These are phyloP conservation scores for Deilephila elpenor DNA, from an alignment of 2,888 invertebrate species.

Conservation along the genomic window DNA sequence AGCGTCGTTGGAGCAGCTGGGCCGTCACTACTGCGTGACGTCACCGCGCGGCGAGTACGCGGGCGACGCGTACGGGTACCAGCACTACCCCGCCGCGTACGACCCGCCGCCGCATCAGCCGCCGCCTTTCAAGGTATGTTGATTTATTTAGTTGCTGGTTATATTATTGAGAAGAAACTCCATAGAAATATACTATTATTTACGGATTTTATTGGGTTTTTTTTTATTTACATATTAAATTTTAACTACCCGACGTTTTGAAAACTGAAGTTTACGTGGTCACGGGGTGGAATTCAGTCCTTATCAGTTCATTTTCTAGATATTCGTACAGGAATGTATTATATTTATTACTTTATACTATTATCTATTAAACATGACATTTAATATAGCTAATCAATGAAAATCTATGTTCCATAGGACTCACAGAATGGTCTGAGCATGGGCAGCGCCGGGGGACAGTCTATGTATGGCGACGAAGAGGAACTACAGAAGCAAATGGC, in stretches of 20 bases:
- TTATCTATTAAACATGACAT: no score
- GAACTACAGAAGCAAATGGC: constrained; percentile 90
- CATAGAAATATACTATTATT: no score
- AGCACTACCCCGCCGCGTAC: constrained; percentile 75
- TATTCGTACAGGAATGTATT: no score
- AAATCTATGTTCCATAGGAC: constrained; percentile 59
- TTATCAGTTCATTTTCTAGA: no score
- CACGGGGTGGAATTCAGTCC: no score
- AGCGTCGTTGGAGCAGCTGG: constrained; percentile 76
- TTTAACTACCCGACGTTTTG: no score
- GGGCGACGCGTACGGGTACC: constrained; percentile 76
- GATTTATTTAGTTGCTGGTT: not conserved
- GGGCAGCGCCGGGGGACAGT: constrained; percentile 83
- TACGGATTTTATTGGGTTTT: no score
- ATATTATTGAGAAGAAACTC: not conserved
- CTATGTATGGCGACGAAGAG: constrained; percentile 89
- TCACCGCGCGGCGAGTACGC: constrained; percentile 81
- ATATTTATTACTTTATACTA: no score
- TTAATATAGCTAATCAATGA: not conserved
- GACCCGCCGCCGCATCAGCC: constrained; percentile 63
- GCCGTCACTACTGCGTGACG: constrained; percentile 81
- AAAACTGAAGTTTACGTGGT: no score
- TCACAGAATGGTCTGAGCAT: constrained; percentile 81
- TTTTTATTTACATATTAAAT: no score
- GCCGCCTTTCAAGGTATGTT: constrained; percentile 67